Base-by-base conservation (phyloP, 1,140 invertebrate species). In the Listronotus oregonensis region DNA sequence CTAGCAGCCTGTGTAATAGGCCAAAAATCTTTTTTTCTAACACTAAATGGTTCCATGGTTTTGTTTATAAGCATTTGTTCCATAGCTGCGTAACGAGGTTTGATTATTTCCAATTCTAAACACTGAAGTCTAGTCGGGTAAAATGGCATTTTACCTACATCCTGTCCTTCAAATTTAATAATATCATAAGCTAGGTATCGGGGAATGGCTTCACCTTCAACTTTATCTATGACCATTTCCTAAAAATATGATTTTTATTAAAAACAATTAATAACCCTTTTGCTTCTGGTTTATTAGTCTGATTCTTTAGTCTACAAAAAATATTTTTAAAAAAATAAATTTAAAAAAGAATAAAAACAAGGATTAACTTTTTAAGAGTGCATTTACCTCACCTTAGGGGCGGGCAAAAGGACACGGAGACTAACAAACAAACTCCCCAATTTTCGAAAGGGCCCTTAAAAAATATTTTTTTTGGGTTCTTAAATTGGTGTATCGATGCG, bases 161-260 rank as follows among this genome's bases (percentile, higher is more conserved):
- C 89, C 55, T 87, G 80, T 2, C 87, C 87, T 71, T 95, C 89
- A 73, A 92, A 93, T 75, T 85, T 87, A 8, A 99, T 86, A 42
- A 99, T 90, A 77, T 99, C 98, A 75, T 99, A 99, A 7, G 95
- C 93, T 40, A 99, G 85, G 79, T 94, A 98, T 47, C 97, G 84
- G 0, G 95, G 94, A 68, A 91, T 89, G 32, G 87, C 81, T 70
- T 84, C 82, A 0, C 87, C 90, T 17, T 89, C 81, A 1, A 88
- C 88, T 79, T 89, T 91, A 77, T 96, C 94, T 65, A 98, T 91
- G 10, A 99, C 94, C 95, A 97, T 95, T 86, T 97, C 95, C 86
- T 90, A 72, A 37, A 82, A 78, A 65, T 47, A 64, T 27, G 21
- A 3, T 5, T 27, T 27, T 27, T 5, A 27, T 27, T 27, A n/a